Conservation (phyloP, 2,888 invertebrate species). For the Tenthredo livida region DNA sequence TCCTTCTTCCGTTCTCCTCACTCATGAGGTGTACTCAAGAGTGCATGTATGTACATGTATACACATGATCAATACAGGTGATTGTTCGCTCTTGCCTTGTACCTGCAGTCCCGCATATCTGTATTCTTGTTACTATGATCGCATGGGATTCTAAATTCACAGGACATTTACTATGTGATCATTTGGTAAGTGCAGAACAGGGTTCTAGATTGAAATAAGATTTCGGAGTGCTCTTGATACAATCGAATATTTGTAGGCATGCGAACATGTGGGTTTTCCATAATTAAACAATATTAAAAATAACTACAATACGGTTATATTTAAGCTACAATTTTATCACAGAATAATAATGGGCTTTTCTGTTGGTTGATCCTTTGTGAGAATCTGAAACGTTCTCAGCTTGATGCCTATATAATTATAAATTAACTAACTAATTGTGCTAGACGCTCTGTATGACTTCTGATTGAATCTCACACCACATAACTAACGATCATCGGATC, state of each 20-base stretch:
- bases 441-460: not conserved
- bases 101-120: too few relatives aligned
- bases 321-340: too few relatives aligned
- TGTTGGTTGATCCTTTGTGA: not conserved
- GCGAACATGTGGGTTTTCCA: not conserved
- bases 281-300: too few relatives aligned
- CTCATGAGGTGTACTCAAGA: not conserved
- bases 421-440: not conserved
- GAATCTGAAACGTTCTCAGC: not conserved
- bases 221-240: not conserved
- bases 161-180: not conserved
- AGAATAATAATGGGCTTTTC: not conserved
- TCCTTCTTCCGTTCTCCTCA: slow-evolving; percentile 4
- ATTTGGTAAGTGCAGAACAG: not conserved
- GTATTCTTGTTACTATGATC: not conserved
- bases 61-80: not conserved
- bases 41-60: too few relatives aligned
- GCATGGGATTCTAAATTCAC: not conserved
- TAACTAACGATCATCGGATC: not conserved
- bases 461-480: not conserved
- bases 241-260: not conserved
- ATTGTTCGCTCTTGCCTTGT: not conserved
- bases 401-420: not conserved
- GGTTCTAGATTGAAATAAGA: not conserved
- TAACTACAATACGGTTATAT: too few relatives aligned